Evolutionary conservation across 1,140 invertebrate species (phyloP).

Genomic region (Aphis craccivora): DNA sequence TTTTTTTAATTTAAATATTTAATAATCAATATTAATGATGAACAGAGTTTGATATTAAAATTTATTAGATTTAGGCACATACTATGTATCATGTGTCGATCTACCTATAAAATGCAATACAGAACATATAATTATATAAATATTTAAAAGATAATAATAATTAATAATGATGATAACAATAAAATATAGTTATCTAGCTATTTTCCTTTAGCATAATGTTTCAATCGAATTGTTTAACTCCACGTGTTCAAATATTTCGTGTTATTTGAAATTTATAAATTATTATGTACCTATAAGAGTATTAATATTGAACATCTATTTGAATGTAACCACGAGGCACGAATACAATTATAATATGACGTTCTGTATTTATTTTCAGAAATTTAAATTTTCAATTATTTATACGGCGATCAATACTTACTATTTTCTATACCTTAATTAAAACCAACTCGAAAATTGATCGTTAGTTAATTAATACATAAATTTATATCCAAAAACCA

Average conservation of each 20-base stretch:
- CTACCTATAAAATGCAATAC: too few species aligned
- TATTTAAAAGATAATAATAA: too few species aligned
- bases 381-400: not conserved
- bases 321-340: not conserved
- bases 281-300: not conserved
- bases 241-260: not conserved
- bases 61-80: too few species aligned
- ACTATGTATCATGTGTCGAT: too few species aligned
- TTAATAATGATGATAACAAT: too few species aligned
- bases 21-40: not conserved
- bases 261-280: not conserved
- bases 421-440: not conserved
- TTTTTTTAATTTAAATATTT: not conserved
- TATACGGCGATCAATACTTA: not conserved
- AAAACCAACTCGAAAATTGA: not conserved
- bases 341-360: not conserved
- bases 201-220: not conserved
- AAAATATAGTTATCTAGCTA: not conserved
- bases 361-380: not conserved
- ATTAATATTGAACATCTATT: not conserved
- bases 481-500: not conserved
- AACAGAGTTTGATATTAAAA: not conserved
- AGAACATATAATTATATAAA: too few species aligned
- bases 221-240: not conserved
- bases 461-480: not conserved